These are phyloP conservation scores for Thunnus maccoyii DNA, from an alignment of 2,113 vertebrate species.

Conservation along the genomic window DNA sequence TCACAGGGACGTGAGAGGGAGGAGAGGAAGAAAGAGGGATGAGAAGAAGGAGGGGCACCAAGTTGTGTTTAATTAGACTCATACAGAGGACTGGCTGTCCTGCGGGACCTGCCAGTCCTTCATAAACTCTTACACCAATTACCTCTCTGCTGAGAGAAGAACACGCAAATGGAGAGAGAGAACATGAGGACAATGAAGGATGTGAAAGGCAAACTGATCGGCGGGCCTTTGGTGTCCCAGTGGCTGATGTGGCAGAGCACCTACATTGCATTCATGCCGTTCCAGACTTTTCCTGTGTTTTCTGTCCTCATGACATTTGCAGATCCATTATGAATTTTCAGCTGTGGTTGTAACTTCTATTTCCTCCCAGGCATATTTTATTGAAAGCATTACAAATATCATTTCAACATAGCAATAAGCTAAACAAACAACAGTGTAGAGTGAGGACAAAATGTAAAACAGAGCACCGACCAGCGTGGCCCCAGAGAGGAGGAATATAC, in stretches of 20 bases:
- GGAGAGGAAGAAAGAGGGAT: conserved; percentile 34
- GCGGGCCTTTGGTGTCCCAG: background rate
- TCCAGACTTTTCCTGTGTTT: background rate
- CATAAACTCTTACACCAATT: conserved; percentile 47
- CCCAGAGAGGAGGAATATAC: conserved; percentile 1
- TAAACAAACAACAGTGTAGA: conserved; percentile 21
- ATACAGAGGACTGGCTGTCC: conserved; percentile 57
- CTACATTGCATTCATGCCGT: background rate
- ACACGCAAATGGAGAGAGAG: conserved; percentile 14
- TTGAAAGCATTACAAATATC: background rate
- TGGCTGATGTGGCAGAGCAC: background rate
- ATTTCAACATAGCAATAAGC: conserved; percentile 16
- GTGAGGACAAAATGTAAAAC: background rate
- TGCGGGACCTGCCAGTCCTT: conserved; percentile 45
- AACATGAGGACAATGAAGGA: background rate
- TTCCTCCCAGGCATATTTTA: background rate
- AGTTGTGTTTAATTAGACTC: conserved; percentile 78
- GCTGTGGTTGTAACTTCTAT: background rate
- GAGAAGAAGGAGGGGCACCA: conserved; percentile 44
- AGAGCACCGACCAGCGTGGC: background rate
- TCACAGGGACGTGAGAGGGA: conserved; percentile 54
- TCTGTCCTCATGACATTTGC: background rate
- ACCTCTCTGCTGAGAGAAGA: conserved; percentile 38
- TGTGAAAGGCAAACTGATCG: background rate
- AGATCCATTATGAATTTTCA: background rate